These are phyloP conservation scores for Euura saliciscinereae DNA, from an alignment of 1,140 invertebrate species.

Conservation along the genomic window DNA sequence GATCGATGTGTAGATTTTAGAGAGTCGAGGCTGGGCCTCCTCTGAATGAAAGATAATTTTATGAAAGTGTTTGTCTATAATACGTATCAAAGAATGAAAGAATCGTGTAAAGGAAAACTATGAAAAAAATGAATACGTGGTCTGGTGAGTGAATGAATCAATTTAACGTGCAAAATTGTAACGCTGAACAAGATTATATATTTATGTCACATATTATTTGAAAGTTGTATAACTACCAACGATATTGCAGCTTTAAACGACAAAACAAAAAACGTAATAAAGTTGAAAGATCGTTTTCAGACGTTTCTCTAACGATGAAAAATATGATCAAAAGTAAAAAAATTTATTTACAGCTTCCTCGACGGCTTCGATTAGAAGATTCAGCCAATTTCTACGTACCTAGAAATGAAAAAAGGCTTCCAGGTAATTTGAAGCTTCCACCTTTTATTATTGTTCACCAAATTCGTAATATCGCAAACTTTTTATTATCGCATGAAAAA, in stretches of 20 bases:
- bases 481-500: background rate
- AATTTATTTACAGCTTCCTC: too few relatives aligned
- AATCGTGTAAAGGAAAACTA: background rate
- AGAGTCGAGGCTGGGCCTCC: constrained; percentile 46
- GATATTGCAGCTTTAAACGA: background rate
- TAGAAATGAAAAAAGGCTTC: too few relatives aligned
- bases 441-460: too few relatives aligned
- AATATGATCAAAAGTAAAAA: background rate
- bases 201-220: background rate
- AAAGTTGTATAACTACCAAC: background rate
- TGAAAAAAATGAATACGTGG: background rate
- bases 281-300: constrained; percentile 1
- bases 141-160: background rate
- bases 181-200: background rate
- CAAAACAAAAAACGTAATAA: background rate
- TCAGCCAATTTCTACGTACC: too few relatives aligned
- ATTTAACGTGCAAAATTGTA: background rate
- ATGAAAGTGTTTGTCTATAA: background rate
- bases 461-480: background rate
- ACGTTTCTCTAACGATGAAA: background rate
- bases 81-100: background rate
- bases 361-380: too few relatives aligned
- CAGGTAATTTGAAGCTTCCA: too few relatives aligned
- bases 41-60: background rate
- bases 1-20: constrained; percentile 41